Evolutionary conservation across 2,797 vertebrate genomes (phyloP), one percentile per base, ranked within the genome.

Genomic region (Melanotaenia nigrans): DNA sequence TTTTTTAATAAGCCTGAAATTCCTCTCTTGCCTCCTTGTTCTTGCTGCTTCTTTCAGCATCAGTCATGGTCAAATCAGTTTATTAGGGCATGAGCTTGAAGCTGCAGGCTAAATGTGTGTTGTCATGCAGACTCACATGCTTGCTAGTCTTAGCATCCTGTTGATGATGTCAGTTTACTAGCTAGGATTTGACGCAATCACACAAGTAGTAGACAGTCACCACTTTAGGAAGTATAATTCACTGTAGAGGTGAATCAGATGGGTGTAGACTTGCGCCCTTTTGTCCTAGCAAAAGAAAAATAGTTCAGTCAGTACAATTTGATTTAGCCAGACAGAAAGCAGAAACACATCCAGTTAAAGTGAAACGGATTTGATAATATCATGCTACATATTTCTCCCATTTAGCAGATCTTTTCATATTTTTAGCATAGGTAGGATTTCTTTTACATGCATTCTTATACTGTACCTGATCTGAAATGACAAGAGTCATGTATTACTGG

Each of bases 1-100:
- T 28, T 30, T 30, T 30, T 30, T 30, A 30, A 30, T 30, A 30
- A 30, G 12, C 62, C 53, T 81, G 69, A 61, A 73, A 61, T 85
- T 77, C 55, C 60, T 58, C 55, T 32, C 28, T 64, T 47, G 25
- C 24, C 35, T 40, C 35, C 24, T 28, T 24, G 47, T 30, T 42
- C 28, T 54, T 62, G 20, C 18, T 61, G 28, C 54, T 68, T n/a
- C 61, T 78, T 62, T 79, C 56, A 69, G 73, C 59, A 16, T 81
- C 73, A 60, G 67, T 71, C 75, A 64, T 58, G 58, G 77, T 54
- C 56, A 79, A 58, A 88, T 86, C 70, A 58, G 84, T 89, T 91
- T 89, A 89, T 84, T 90, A 82, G 89, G 80, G 77, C 87, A 88
- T 84, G 84, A 77, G 67, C 66, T 79, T 42, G 58, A 78, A 68